These are phyloP conservation scores for Anthoscopus minutus DNA, from an alignment of 2,113 vertebrate species.

Conservation along the genomic window DNA sequence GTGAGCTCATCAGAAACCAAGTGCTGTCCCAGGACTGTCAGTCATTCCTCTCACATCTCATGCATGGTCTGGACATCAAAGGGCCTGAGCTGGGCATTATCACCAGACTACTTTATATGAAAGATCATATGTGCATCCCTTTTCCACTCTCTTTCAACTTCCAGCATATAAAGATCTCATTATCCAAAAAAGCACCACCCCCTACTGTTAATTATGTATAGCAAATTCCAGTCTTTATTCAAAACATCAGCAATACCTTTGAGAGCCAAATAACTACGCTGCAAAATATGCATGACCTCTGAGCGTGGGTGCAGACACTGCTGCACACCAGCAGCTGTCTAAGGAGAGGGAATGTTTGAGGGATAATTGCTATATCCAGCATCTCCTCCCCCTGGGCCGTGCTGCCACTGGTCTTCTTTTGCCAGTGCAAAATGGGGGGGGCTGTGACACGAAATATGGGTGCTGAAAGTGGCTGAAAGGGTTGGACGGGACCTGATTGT, in stretches of 20 bases:
- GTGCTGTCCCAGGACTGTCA: not conserved
- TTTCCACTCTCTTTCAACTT: not conserved
- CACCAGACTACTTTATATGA: not conserved
- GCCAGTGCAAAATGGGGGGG: not conserved
- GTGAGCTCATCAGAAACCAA: constrained; percentile 1
- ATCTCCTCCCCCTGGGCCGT: fast-evolving
- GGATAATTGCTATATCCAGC: not conserved
- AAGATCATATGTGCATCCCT: not conserved
- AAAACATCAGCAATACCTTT: not conserved
- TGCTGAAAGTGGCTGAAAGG: not conserved
- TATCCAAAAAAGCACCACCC: not conserved
- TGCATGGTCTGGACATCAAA: constrained; percentile 24
- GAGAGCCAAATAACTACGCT: not conserved
- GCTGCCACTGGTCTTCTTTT: not conserved
- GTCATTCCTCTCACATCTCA: not conserved
- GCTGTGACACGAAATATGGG: fast-evolving
- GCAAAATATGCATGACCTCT: not conserved
- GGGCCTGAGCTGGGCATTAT: not conserved
- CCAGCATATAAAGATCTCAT: not conserved
- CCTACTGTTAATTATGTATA: not conserved
- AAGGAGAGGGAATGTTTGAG: not conserved
- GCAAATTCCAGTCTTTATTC: not conserved
- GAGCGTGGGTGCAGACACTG: not conserved
- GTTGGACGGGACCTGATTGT: fast-evolving
- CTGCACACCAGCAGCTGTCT: not conserved